A percentile compares a stretch with the other conserved stretches of the same genome.
phyloP scores from a whole-genome alignment of 2,888 invertebrate genomes.

The Euclidia mi region DNA sequence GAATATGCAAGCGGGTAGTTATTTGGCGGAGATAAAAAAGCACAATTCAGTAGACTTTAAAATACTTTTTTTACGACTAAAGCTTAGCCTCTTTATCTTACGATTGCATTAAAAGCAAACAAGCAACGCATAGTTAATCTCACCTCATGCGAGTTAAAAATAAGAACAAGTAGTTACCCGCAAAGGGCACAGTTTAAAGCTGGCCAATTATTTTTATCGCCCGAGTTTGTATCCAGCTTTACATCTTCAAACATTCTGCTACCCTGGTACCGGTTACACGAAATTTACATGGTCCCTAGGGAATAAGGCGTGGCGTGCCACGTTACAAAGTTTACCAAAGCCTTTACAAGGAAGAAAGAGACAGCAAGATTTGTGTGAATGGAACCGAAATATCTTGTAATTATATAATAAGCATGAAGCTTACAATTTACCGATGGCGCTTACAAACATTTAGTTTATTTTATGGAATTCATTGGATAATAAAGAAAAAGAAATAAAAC shows the following conservation, averaged over 20 bases:
- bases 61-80: conserved; percentile 57
- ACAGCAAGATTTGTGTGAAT: neutral
- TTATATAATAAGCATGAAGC: no score
- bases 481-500: conserved; percentile 25
- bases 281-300: conserved; percentile 82
- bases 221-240: conserved; percentile 35
- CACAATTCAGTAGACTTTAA: conserved; percentile 20
- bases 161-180: conserved; percentile 65
- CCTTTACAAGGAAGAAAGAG: conserved; percentile 18
- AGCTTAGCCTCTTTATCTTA: conserved; percentile 54
- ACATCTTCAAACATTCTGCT: conserved; percentile 63
- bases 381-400: no score
- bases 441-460: conserved; percentile 1
- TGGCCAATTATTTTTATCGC: conserved; percentile 71
- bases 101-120: conserved; percentile 52
- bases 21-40: conserved; percentile 11
- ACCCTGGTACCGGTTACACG: conserved; percentile 81
- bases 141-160: conserved; percentile 58
- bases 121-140: conserved; percentile 58
- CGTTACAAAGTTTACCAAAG: conserved; percentile 8
- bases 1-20: conserved; percentile 11
- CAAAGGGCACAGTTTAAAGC: conserved; percentile 64
- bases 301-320: conserved; percentile 59
- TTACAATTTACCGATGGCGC: neutral
- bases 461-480: conserved; percentile 13